A percentile compares a stretch with the other conserved stretches of the same genome.
Evolutionary conservation across 1,140 invertebrate genomes (phyloP).

Genomic region (Vanessa atalanta): DNA sequence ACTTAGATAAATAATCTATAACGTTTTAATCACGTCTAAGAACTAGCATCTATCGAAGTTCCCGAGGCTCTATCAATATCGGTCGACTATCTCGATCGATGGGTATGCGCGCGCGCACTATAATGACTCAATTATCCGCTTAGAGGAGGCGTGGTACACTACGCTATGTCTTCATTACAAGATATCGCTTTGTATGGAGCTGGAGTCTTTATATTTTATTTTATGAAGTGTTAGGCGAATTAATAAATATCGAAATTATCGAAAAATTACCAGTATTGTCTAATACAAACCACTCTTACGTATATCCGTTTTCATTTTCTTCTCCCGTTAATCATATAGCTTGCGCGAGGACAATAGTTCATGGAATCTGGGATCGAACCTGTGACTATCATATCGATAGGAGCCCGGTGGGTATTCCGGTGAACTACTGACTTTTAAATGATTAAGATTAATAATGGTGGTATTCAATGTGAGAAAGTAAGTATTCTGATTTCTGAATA

Average conservation of each 20-base stretch:
- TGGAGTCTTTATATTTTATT: constrained; percentile 18
- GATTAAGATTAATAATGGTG: too few relatives aligned
- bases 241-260: background rate
- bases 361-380: too few relatives aligned
- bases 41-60: constrained; percentile 35
- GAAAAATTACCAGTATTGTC: too few relatives aligned
- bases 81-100: constrained; percentile 47
- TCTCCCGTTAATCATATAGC: too few relatives aligned
- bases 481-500: too few relatives aligned
- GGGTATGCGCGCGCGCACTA: constrained; percentile 62
- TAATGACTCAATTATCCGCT: constrained; percentile 80
- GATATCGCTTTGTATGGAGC: constrained; percentile 49
- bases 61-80: constrained; percentile 60
- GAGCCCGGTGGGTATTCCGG: too few relatives aligned
- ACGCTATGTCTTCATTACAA: constrained; percentile 76
- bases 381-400: too few relatives aligned
- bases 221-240: background rate
- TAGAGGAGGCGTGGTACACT: constrained; percentile 63
- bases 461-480: too few relatives aligned
- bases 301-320: too few relatives aligned
- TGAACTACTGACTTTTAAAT: too few relatives aligned
- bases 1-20: constrained; percentile 37
- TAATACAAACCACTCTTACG: too few relatives aligned
- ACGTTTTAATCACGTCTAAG: constrained; percentile 29
- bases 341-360: too few relatives aligned